These are phyloP conservation scores for Branchinecta lindahli DNA, from an alignment of 1,140 invertebrate genomes.

Conservation along the genomic window DNA sequence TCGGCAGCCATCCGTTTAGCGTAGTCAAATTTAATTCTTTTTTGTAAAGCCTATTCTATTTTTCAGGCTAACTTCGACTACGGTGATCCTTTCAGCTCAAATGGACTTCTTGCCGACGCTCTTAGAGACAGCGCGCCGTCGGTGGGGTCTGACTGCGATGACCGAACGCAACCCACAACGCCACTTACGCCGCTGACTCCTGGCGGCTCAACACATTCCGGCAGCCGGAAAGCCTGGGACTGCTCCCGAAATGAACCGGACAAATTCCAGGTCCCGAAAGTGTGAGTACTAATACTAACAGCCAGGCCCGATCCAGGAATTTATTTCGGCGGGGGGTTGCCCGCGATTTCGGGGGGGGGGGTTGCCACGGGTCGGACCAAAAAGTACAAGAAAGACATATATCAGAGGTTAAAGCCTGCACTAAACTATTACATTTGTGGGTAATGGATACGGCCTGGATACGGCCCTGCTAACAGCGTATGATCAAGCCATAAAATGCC, in stretches of 20 bases:
- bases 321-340: too few relatives aligned
- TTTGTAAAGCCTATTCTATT: neutral
- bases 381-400: too few relatives aligned
- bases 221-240: neutral
- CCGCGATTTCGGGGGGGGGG: too few relatives aligned
- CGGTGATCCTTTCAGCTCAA: neutral
- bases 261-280: constrained; percentile 93
- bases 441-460: too few relatives aligned
- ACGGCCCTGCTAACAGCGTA: too few relatives aligned
- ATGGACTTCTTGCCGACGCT: neutral
- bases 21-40: too few relatives aligned
- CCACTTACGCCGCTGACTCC: constrained; percentile 1
- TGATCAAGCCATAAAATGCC: too few relatives aligned
- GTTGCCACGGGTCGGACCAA: too few relatives aligned
- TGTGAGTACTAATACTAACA: constrained; percentile 50
- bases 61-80: constrained; percentile 3
- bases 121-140: neutral
- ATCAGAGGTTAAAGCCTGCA: too few relatives aligned
- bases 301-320: too few relatives aligned
- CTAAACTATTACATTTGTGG: too few relatives aligned
- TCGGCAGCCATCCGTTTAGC: too few relatives aligned
- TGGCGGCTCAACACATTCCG: neutral
- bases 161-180: neutral
- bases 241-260: constrained; percentile 55
- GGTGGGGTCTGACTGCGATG: neutral